A percentile compares a stretch with the other conserved stretches of the same genome.
phyloP scores from a whole-genome alignment of 2,888 invertebrate species.

The Aporophyla nigra region DNA sequence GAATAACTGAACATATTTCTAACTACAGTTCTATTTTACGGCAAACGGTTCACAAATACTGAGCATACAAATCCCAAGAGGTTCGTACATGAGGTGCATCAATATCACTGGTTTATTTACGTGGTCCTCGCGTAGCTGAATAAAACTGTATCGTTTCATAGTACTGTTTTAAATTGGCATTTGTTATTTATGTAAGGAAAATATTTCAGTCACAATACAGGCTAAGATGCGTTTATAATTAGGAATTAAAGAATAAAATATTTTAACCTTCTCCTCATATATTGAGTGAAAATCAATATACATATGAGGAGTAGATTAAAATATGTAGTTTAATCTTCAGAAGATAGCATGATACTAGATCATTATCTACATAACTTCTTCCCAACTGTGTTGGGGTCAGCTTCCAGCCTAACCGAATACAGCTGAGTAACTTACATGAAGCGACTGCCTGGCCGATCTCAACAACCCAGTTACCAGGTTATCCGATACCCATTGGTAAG shows the following conservation, averaged over 20 bases:
- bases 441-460: too few relatives aligned
- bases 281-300: too few relatives aligned
- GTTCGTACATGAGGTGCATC: slow-evolving; percentile 40
- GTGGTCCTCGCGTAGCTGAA: slow-evolving; percentile 7
- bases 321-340: too few relatives aligned
- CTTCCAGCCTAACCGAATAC: too few relatives aligned
- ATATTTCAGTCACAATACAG: neutral
- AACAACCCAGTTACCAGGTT: too few relatives aligned
- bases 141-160: slow-evolving; percentile 12
- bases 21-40: neutral
- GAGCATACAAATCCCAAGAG: slow-evolving; percentile 8
- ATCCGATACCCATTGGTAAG: too few relatives aligned
- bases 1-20: slow-evolving; percentile 9
- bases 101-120: slow-evolving; percentile 23
- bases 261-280: too few relatives aligned
- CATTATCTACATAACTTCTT: too few relatives aligned
- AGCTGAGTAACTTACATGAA: too few relatives aligned
- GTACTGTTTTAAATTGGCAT: neutral
- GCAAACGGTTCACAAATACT: slow-evolving; percentile 18
- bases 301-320: neutral
- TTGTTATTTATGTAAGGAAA: neutral
- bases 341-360: too few relatives aligned
- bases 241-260: too few relatives aligned
- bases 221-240: neutral
- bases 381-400: too few relatives aligned